Base-by-base conservation (phyloP, 2,797 vertebrate species). In the Tokudaia tokunoshimensis region DNA sequence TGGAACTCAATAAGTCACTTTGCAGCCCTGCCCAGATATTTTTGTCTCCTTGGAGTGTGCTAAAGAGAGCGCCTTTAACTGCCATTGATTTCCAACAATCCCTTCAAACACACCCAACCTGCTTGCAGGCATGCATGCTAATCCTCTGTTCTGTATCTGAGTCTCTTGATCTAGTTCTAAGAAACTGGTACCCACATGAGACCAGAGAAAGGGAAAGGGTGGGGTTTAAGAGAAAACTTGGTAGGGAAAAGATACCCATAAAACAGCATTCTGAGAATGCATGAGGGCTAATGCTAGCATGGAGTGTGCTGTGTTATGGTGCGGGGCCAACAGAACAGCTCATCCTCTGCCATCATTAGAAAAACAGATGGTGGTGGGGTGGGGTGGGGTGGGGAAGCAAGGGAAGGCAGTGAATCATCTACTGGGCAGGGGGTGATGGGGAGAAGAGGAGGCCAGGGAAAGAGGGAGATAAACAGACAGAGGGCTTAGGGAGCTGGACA, bases 301-400 rank as follows among this genome's bases (percentile, higher is more conserved):
- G 0, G 83, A 98, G 96, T 3, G 4, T 8, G 0, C 97, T 98
- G 96, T 0, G 37, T 91, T 91, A 76, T 81, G 57, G 50, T 1
- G 0, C 85, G 67, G 44, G 88, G 98, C 98, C 98, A 97, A 91
- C 1, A 82, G 97, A 98, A 98, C 97, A 98, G 98, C 98, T 98
- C 94, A 92, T 98, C 97, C 97, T 88, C 96, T 98, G 98, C 98
- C 98, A 97, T 98, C 97, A 98, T 97, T 95, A 98, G 96, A 97
- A 99, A 98, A 98, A 97, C 98, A 99, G 98, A 98, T 98, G 98
- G 97, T 86, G 57, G 92, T 75, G 70, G 70, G 85, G 93, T 34
- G 70, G 70, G 85, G 93, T 34, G 84, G 95, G 93, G 81, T 88
- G n/a, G 63, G 37, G 87, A 65, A 70, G 92, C 57, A 70, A 83